A percentile compares a stretch with the other conserved stretches of the same genome.
These are phyloP conservation scores for Syritta pipiens DNA, from an alignment of 2,888 invertebrate genomes.

Conservation along the genomic window DNA sequence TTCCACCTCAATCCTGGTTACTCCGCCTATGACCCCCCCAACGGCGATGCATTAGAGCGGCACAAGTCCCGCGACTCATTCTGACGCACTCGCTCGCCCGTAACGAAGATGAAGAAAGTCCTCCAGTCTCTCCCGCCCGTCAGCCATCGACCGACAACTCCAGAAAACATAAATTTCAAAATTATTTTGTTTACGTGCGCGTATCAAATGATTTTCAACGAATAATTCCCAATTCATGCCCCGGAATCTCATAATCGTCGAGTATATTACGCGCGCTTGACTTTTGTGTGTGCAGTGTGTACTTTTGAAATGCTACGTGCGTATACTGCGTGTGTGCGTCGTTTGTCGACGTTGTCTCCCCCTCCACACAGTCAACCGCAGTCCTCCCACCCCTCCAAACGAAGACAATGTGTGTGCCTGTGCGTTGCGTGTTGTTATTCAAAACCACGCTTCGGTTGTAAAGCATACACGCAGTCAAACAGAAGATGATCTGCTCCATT, in stretches of 20 bases:
- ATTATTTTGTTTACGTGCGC: slow-evolving; percentile 60
- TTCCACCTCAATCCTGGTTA: background rate
- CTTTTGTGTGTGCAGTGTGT: slow-evolving; percentile 14
- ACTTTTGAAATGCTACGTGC: slow-evolving; percentile 49
- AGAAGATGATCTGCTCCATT: slow-evolving; percentile 62
- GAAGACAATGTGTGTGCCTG: slow-evolving; percentile 4
- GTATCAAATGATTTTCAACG: slow-evolving; percentile 51
- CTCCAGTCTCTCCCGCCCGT: background rate
- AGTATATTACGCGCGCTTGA: slow-evolving; percentile 47
- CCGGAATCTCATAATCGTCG: slow-evolving; percentile 55
- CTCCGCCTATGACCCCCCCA: background rate
- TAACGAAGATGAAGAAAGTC: background rate
- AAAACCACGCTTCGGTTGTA: slow-evolving; percentile 57
- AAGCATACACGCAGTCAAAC: slow-evolving; percentile 48
- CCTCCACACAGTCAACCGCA: no score
- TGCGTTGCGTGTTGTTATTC: slow-evolving; percentile 65
- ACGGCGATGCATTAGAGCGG: background rate
- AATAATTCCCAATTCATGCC: slow-evolving; percentile 53
- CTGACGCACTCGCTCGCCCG: background rate
- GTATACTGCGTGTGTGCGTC: slow-evolving; percentile 12
- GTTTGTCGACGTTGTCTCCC: background rate
- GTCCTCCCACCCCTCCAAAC: background rate
- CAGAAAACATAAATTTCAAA: slow-evolving; percentile 44
- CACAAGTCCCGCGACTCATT: background rate
- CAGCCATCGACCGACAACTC: no score